Evolutionary conservation across 2,797 vertebrate species (phyloP), one percentile per base, ranked within the genome.

Genomic region (Cheirogaleus major): DNA sequence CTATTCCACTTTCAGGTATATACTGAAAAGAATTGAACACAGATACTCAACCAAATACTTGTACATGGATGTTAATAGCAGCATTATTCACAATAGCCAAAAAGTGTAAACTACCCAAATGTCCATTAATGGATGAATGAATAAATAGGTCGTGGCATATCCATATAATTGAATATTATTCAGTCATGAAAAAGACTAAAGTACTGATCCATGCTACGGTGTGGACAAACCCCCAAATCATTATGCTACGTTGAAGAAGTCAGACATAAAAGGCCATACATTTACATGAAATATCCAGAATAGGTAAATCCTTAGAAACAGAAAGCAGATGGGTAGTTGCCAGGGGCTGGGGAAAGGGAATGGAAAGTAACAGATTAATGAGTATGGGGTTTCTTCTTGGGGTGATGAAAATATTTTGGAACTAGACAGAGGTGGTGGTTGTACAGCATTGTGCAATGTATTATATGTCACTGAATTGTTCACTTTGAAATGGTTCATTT

Each of bases 401-500:
- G 41, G 57, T 81, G 4, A 52, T 70, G 30, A 15, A 92, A 79
- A 32, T 73, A 13, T 93, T 81, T 82, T 63, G 14, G 38, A 85
- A 35, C 20, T 38, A 27, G 8, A 55, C 48, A 17, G 43, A 80
- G 23, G 7, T 48, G 8, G 55, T n/a, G n/a, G 12, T 70, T 67
- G 20, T 8, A 52, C 20, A 32, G 67, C 17, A 18, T 7, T n/a
- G 41, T 43, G 55, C 81, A 32, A 27, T 50, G 14, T 81, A 57
- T 61, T 73, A 50, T 65, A 83, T 75, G 48, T 7, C 65, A 57
- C 3, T 48, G 20, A 91, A 79, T 84, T 50, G 7, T 63, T 84
- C 41, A n/a, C 27, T 94, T 94, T 72, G 48, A 89, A 93, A 67
- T 86, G 27, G 25, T 86, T 96, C 22, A n/a, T 73, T 93, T 89